These are phyloP conservation scores for Argyresthia albistria DNA, from an alignment of 2,888 invertebrate species.

Conservation along the genomic window DNA sequence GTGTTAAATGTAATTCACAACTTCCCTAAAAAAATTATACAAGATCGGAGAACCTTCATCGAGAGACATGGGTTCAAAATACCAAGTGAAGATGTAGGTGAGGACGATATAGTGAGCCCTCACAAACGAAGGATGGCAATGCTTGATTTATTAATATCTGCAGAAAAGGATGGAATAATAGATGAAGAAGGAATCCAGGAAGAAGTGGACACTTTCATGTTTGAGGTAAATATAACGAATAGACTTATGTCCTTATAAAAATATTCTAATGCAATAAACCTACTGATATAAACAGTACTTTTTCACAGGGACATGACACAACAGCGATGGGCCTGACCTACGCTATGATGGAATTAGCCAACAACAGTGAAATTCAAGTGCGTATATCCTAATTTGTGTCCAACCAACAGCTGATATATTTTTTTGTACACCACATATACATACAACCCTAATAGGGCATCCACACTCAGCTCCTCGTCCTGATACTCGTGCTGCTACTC, in stretches of 20 bases:
- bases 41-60: conserved; percentile 33
- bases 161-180: conserved; percentile 53
- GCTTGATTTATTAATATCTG: conserved; percentile 62
- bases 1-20: conserved; percentile 37
- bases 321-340: conserved; percentile 27
- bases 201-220: conserved; percentile 77
- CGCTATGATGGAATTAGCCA: conserved; percentile 26
- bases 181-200: conserved; percentile 68
- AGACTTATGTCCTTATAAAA: no score
- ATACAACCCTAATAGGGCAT: no score
- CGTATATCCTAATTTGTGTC: background rate
- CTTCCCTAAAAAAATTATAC: conserved; percentile 47
- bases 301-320: conserved; percentile 33
- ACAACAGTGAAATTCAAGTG: conserved; percentile 26
- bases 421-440: background rate
- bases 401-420: no score
- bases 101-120: conserved; percentile 20
- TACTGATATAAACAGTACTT: background rate
- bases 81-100: conserved; percentile 14
- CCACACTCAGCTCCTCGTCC: no score
- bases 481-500: no score
- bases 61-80: conserved; percentile 10
- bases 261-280: background rate
- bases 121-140: conserved; percentile 66
- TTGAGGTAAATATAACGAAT: conserved; percentile 47